Conservation (phyloP, 1,140 invertebrate genomes). For the Diabrotica undecimpunctata region DNA sequence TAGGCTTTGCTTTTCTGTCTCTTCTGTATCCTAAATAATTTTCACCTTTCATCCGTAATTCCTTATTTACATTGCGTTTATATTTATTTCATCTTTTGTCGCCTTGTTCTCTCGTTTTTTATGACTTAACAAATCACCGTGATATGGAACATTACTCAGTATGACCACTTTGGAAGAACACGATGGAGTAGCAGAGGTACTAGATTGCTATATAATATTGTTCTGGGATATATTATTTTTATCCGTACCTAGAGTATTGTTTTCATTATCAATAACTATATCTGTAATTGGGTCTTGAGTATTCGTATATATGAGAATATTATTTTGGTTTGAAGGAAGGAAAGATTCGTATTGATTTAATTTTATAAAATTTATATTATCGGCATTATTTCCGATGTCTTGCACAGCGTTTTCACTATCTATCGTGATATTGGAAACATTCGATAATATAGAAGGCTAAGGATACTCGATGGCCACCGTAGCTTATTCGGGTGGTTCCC, state of each 20-base stretch:
- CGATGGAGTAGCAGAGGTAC: slow-evolving; percentile 11
- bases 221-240: slow-evolving; percentile 4
- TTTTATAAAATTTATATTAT: no score
- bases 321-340: background rate
- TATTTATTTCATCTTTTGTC: slow-evolving; percentile 10
- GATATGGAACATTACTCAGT: slow-evolving; percentile 6
- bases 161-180: background rate
- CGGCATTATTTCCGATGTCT: no score
- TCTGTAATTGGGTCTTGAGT: background rate
- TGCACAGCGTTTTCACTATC: no score
- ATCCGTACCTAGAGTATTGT: background rate
- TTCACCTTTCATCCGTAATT: slow-evolving; percentile 13
- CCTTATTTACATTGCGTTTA: slow-evolving; percentile 12
- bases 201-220: slow-evolving; percentile 10
- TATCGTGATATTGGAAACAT: no score
- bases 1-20: slow-evolving; percentile 8
- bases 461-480: no score
- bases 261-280: slow-evolving; percentile 7
- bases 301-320: background rate
- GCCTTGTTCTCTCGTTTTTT: slow-evolving; percentile 16
- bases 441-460: no score
- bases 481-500: no score
- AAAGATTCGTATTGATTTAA: no score
- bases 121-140: slow-evolving; percentile 2
- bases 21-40: slow-evolving; percentile 9